Base-by-base conservation (phyloP, 2,888 invertebrate species). In the Amiota communis region DNA sequence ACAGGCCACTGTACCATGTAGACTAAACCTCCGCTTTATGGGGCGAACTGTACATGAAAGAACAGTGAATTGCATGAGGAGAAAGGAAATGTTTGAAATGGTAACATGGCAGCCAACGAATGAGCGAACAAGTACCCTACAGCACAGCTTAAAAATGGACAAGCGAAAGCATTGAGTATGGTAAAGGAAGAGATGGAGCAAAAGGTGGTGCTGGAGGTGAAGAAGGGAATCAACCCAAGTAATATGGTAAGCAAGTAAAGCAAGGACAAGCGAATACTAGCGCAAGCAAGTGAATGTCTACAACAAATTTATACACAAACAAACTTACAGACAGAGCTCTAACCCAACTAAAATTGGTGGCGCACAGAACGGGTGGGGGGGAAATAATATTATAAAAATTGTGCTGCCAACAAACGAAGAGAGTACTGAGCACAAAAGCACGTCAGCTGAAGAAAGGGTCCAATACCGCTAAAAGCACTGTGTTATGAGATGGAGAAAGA, bases 331-430 rank as follows among this genome's bases (percentile, higher is more conserved):
- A 20, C 20, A 13, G 12, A 63, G 36, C 15, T 12, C 13, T 36
- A 46, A 63, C 63, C 2, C 46, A 46, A 63, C 63, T 46, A 46
- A 63, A 63, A 63, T 36, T 36, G 23, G 63, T 46, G n/a, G 46
- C 11, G 46, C 11, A 63, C 23, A 63, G 46, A 53, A 53, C 0
- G 2, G n/a, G n/a, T n/a, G 79, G 79, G 81, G 17, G 59, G 59
- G 15, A 59, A 59, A 59, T 36, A 77, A 84, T 81, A 83, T 83
- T 83, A 85, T 85, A 83, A 83, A 83, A 83, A 86, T 84, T 86
- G 84, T 83, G 78, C 82, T 82, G 84, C 81, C 77, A 84, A 81
- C 80, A 83, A 83, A 77, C 73, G 15, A 59, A 59, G 59, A 20
- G 15, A 20, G 76, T 20, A 13, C 61, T 6, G 17, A 63, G 75